Base-by-base conservation (phyloP, 92 coral and sea anemone species). In the Phenganax marumi region DNA sequence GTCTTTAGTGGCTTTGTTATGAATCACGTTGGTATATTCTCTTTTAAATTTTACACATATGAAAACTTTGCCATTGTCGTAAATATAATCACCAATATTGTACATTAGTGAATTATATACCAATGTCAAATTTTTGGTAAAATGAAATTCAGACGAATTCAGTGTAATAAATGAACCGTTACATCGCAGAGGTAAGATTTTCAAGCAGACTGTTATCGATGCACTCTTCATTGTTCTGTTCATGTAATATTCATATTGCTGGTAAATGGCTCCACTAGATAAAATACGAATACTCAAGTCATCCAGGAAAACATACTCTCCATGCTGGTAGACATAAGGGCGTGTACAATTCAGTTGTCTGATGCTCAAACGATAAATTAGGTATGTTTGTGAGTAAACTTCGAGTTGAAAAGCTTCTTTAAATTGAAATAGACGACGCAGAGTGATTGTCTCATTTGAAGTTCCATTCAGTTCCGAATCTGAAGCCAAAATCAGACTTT, bases 301-400 rank as follows among this genome's bases (percentile, higher is more conserved):
- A 19, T 77, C 71, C 63, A 77, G 39, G 8, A 77, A 56, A 21
- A 23, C 22, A 62, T 58, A 77, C 13, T 77, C 82, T 17, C n/a
- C 82, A 17, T 23, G n/a, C 50, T 48, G 49, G 72, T 77, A 77
- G 23, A 78, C 60, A 13, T 61, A 72, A n/a, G 48, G 83, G 13
- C 68, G 83, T 51, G 68, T 61, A 66, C 83, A 78, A 62, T n/a
- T 12, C 3, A 77, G 1, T 77, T 77, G 82, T 50, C 82, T 70
- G 48, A 77, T 61, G 12, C 24, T 11, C 17, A 53, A 55, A n/a
- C 72, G 70, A 46, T 61, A 77, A 43, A 77, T 50, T 24, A 72
- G 58, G 58, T 33, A 49, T 5, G 21, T 49, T 7, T 65, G 54
- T 11, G 11, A 24, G 12, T 19, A 49, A 14, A n/a, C 10, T n/a